These are phyloP conservation scores for Hyperoplus lanceolatus DNA, from an alignment of 2,797 vertebrate species.

Conservation along the genomic window DNA sequence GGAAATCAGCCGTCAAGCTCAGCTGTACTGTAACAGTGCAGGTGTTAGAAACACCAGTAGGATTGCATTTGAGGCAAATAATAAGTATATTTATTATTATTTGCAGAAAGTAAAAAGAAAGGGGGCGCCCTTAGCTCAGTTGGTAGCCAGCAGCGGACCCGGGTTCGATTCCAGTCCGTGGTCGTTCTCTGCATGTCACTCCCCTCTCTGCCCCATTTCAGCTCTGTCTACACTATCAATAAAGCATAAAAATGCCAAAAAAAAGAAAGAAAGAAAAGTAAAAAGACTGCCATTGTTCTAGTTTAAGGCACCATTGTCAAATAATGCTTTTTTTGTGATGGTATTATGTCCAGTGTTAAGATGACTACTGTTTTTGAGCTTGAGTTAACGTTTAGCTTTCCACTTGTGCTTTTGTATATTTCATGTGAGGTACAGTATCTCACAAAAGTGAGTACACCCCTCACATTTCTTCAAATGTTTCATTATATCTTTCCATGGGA, in stretches of 20 bases:
- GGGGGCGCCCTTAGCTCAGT: no score
- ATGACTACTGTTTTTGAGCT: not conserved
- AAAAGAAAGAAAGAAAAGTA: not conserved
- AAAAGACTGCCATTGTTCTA: slow-evolving; percentile 6
- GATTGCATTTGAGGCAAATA: not conserved
- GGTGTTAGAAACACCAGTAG: not conserved
- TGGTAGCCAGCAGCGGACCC: no score
- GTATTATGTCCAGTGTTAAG: not conserved
- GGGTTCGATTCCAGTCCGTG: no score
- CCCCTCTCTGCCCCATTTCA: no score
- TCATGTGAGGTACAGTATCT: slow-evolving; percentile 3
- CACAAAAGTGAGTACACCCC: no score
- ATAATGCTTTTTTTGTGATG: not conserved
- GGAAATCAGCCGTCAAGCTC: not conserved
- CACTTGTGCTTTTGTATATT: slow-evolving; percentile 7
- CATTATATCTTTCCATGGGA: no score
- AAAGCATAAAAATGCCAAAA: no score
- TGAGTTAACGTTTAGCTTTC: not conserved
- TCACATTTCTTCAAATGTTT: no score
- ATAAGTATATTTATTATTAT: not conserved
- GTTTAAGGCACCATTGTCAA: not conserved
- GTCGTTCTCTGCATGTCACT: no score
- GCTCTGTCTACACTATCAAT: no score
- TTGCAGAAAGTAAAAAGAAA: not conserved
- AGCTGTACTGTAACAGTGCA: not conserved